These are phyloP conservation scores for Drosophila planitibia DNA, from an alignment of 2,888 invertebrate genomes.

Conservation along the genomic window DNA sequence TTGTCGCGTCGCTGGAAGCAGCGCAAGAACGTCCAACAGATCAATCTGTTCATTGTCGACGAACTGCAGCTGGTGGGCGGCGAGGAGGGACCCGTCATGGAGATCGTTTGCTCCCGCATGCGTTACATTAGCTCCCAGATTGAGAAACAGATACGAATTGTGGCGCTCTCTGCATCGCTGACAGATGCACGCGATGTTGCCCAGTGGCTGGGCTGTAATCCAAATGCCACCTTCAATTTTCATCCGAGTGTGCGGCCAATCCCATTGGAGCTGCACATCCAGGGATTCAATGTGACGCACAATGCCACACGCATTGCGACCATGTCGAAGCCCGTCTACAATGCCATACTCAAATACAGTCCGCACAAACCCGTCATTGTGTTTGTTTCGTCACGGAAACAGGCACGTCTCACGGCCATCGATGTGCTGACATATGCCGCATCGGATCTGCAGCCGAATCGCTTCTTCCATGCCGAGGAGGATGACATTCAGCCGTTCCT, in stretches of 20 bases:
- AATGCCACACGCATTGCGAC: constrained; percentile 97
- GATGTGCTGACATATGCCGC: constrained; percentile 97
- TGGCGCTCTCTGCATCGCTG: constrained; percentile 96
- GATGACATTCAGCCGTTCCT: constrained; percentile 95
- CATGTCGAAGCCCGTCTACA: constrained; percentile 99
- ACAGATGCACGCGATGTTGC: constrained; percentile 98
- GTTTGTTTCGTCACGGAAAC: constrained; percentile 96
- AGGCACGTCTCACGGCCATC: constrained; percentile 97
- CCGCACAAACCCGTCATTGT: constrained; percentile 94
- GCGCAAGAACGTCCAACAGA: constrained; percentile 98
- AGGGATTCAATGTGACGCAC: constrained; percentile 98
- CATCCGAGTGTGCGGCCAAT: constrained; percentile 98
- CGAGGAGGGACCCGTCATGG: constrained; percentile 96
- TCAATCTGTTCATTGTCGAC: constrained; percentile 98
- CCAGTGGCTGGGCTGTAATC: constrained; percentile 97
- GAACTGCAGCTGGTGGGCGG: constrained; percentile 96
- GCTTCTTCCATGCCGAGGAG: constrained; percentile 95
- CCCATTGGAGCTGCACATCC: constrained; percentile 97
- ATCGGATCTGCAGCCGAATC: constrained; percentile 93
- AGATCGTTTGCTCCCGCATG: constrained; percentile 96
- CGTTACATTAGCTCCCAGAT: constrained; percentile 98
- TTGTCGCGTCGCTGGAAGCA: constrained; percentile 99
- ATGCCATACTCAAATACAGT: constrained; percentile 93
- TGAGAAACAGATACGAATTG: constrained; percentile 94
- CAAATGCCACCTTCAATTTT: constrained; percentile 98